Base-by-base conservation (phyloP, 2,888 invertebrate genomes). In the Mythimna impura region DNA sequence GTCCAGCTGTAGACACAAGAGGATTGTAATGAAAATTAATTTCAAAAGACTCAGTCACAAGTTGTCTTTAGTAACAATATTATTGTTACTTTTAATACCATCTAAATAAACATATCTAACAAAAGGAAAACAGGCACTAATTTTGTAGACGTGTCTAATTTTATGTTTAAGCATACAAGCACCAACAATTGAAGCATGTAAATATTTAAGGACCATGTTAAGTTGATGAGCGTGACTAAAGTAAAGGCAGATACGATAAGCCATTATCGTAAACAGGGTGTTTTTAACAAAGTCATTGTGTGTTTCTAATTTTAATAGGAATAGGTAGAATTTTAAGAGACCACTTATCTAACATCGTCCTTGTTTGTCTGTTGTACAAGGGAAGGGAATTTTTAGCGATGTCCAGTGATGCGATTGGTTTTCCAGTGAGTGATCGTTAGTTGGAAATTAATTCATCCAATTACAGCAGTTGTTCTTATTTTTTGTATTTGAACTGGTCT, bases 81-180 rank as follows among this genome's bases (percentile, higher is more conserved):
- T 25, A 25, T 25, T 25, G 25, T 25, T 25, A 25, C 25, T 25
- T 25, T 25, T 10, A 47, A 52, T 12, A 63, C 36, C 30, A 22
- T 57, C 17, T 20, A 43, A 61, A 67, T 47, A 70, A 43, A 61
- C 12, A 40, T n/a, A 36, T 66, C 17, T 0, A 25, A 57, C 22
- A 67, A 70, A 55, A 17, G 34, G 3, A 61, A 61, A 70, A 64
- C 1, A 0, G 3, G 10, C 30, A 54, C 20, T 47, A 10, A 77
- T 76, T 66, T 68, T 2, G 22, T 3, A 73, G 55, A 73, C 73
- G 82, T 73, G 78, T 68, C 70, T 66, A 78, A 80, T 78, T 82
- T 73, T 70, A 68, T 6, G 50, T 57, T 43, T 60, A 58, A 58
- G 65, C 30, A 36, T n/a, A 36, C 9, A 67, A 66, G 10, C 14